Evolutionary conservation across 1,140 invertebrate genomes (phyloP).

Genomic region (Radopholus similis): DNA sequence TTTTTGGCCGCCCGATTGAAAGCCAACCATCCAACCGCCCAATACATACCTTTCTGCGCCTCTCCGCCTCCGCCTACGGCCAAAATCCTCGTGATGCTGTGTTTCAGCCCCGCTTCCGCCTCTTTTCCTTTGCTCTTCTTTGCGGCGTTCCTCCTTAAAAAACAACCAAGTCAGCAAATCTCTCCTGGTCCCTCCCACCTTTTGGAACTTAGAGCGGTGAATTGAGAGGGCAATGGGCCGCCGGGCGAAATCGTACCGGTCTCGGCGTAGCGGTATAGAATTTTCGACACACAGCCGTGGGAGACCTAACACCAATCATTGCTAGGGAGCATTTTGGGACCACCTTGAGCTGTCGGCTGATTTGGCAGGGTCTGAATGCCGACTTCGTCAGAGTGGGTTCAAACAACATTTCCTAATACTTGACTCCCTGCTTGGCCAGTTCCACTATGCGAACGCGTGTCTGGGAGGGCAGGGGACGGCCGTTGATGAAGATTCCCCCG

Average conservation of each 20-base stretch:
- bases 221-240: slow-evolving; percentile 57
- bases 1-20: neutral
- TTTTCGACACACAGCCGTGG: slow-evolving; percentile 86
- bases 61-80: neutral
- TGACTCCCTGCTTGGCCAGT: slow-evolving; percentile 77
- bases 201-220: no score
- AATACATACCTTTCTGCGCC: neutral
- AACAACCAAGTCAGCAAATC: neutral
- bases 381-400: neutral
- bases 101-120: neutral
- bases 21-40: no score
- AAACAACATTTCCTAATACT: slow-evolving; percentile 21
- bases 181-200: no score
- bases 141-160: neutral
- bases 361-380: slow-evolving; percentile 73
- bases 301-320: slow-evolving; percentile 65
- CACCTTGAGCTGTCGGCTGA: slow-evolving; percentile 75
- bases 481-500: slow-evolving; percentile 85
- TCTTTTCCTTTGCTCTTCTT: neutral
- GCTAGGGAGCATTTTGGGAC: slow-evolving; percentile 22
- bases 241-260: slow-evolving; percentile 69
- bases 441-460: slow-evolving; percentile 81
- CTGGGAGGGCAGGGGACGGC: slow-evolving; percentile 80
- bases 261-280: slow-evolving; percentile 78
- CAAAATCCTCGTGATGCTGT: slow-evolving; percentile 6